These are phyloP conservation scores for Rhinichthys klamathensis DNA, from an alignment of 2,113 vertebrate species.

Conservation along the genomic window DNA sequence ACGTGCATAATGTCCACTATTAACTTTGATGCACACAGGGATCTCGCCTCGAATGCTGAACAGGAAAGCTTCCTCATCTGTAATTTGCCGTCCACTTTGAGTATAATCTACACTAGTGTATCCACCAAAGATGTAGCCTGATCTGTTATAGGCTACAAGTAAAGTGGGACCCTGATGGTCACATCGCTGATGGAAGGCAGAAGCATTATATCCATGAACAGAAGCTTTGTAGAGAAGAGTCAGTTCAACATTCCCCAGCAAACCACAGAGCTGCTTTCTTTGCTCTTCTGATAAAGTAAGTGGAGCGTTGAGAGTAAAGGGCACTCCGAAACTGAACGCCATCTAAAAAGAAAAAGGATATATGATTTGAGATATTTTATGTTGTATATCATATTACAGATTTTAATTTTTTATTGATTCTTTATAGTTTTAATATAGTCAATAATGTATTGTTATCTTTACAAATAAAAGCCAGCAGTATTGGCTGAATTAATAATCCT, in stretches of 20 bases:
- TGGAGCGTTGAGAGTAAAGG: no score
- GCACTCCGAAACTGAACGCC: no score
- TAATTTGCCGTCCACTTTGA: conserved; percentile 47
- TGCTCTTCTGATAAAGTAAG: not conserved
- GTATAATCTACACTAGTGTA: conserved; percentile 59
- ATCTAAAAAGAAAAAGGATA: no score
- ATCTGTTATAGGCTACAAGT: conserved; percentile 68
- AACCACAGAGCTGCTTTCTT: conserved; percentile 52
- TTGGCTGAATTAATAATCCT: no score
- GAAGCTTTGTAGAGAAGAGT: conserved; percentile 69
- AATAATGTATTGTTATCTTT: no score
- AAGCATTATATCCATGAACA: conserved; percentile 60
- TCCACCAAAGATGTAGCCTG: conserved; percentile 70
- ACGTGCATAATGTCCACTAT: conserved; percentile 2
- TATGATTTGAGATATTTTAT: no score
- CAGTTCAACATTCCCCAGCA: conserved; percentile 54
- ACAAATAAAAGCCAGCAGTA: no score
- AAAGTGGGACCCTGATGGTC: conserved; percentile 63
- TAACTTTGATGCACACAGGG: conserved; percentile 21
- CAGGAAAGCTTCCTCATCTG: conserved; percentile 67
- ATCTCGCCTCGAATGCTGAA: conserved; percentile 56
- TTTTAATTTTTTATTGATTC: not conserved
- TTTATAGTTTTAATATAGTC: not conserved
- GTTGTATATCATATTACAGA: no score
- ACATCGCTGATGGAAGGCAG: conserved; percentile 66